Percentiles rank a stretch among this genome's conserved stretches.
phyloP scores from a whole-genome alignment of 2,797 vertebrate species.

The Mycteria americana region DNA sequence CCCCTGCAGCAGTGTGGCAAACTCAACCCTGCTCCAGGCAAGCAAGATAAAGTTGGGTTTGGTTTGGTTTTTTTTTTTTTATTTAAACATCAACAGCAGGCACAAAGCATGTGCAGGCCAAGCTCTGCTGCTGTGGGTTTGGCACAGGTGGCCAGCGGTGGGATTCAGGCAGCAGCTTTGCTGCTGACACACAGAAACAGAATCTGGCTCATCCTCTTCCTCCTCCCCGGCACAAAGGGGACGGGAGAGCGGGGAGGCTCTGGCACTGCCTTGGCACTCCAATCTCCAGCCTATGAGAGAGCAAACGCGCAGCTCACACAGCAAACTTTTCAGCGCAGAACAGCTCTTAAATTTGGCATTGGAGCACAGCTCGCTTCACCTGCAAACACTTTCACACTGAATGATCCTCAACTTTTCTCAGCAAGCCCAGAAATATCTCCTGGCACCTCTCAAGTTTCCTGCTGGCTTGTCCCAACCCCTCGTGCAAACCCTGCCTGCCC shows the following conservation, averaged over 20 bases:
- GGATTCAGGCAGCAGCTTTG: neutral
- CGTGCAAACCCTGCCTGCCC: neutral
- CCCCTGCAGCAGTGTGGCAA: neutral
- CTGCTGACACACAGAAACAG: conserved; percentile 18
- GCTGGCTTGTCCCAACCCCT: conserved; percentile 8
- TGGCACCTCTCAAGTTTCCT: conserved; percentile 22
- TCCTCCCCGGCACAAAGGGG: neutral
- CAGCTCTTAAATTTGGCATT: neutral
- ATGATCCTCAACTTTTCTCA: neutral
- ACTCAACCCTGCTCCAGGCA: neutral
- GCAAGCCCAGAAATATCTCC: neutral
- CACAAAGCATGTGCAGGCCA: neutral
- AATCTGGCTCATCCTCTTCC: neutral
- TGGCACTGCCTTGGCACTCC: neutral
- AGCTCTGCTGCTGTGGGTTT: neutral
- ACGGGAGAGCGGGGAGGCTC: neutral
- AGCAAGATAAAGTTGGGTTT: neutral
- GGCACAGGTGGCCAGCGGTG: neutral
- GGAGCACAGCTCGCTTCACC: neutral
- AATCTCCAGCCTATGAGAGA: rapidly evolving
- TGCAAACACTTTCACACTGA: neutral
- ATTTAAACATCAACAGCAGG: neutral
- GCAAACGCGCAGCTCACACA: rapidly evolving
- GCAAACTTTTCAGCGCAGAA: neutral
- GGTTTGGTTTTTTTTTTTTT: neutral